Evolutionary conservation across 2,888 invertebrate species (phyloP).

Genomic region (Cryptus viduatorius): DNA sequence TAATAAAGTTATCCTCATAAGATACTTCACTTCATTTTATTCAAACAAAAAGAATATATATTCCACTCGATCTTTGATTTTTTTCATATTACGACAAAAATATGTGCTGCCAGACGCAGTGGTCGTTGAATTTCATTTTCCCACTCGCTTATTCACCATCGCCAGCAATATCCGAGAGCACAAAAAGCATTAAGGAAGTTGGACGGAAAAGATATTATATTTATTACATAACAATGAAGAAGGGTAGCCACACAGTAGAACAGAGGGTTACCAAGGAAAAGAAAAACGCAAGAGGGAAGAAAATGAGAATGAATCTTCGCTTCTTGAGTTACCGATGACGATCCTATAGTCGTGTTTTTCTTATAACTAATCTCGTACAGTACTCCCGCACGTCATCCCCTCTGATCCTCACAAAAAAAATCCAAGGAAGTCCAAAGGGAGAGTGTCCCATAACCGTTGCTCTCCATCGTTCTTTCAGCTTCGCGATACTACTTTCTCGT

Average conservation of each 20-base stretch:
- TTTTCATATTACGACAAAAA: too few species aligned
- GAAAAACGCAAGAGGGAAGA: not conserved
- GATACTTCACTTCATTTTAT: too few species aligned
- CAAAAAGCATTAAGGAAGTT: not conserved
- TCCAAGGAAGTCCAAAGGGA: conserved; percentile 41
- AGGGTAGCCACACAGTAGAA: conserved; percentile 12
- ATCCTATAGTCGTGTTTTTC: conserved; percentile 11
- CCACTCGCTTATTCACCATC: not conserved
- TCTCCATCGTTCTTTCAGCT: conserved; percentile 11
- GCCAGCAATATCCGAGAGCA: not conserved
- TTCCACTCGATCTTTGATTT: too few species aligned
- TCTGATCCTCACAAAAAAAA: conserved; percentile 21
- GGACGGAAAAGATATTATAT: conserved; percentile 16
- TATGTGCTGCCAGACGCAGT: not conserved
- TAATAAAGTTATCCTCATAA: too few species aligned
- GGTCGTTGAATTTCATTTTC: not conserved
- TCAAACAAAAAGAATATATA: too few species aligned
- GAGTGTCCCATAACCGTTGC: conserved; percentile 15
- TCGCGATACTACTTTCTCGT: conserved; percentile 35
- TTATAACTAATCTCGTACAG: not conserved
- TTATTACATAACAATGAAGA: conserved; percentile 43
- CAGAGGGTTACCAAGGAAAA: conserved; percentile 1
- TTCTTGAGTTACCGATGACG: conserved; percentile 56
- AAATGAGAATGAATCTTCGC: conserved; percentile 34
- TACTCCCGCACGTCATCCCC: conserved; percentile 26